Evolutionary conservation across 2,888 invertebrate genomes (phyloP).

Genomic region (Anorthoa munda): DNA sequence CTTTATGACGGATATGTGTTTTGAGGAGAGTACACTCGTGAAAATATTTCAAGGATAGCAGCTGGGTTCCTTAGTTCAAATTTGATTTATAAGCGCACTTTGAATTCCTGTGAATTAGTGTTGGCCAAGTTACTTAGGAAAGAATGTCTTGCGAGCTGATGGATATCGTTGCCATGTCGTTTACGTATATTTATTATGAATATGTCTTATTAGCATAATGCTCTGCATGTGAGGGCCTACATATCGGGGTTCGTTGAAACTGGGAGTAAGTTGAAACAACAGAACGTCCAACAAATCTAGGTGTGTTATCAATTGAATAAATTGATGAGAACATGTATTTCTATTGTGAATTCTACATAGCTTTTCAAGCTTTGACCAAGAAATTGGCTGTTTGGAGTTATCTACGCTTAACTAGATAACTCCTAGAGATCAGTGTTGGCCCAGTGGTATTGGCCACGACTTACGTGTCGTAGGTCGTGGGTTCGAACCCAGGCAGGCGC

Average conservation of each 20-base stretch:
- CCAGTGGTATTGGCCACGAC: too few relatives aligned
- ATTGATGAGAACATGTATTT: too few relatives aligned
- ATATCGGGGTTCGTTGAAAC: background rate
- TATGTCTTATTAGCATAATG: background rate
- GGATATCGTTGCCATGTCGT: conserved; percentile 2
- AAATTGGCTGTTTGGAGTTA: too few relatives aligned
- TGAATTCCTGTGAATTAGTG: conserved; percentile 21
- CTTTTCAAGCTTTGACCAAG: too few relatives aligned
- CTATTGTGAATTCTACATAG: too few relatives aligned
- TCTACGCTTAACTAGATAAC: too few relatives aligned
- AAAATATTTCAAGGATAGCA: conserved; percentile 53
- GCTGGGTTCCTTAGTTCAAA: conserved; percentile 27
- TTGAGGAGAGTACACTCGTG: conserved; percentile 38
- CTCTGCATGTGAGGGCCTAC: background rate
- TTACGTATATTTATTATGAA: background rate
- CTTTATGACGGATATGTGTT: conserved; percentile 51
- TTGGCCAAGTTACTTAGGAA: conserved; percentile 19
- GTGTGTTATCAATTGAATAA: too few relatives aligned
- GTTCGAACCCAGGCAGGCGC: too few relatives aligned
- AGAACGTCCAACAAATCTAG: too few relatives aligned
- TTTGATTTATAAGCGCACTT: conserved; percentile 50
- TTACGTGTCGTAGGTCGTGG: too few relatives aligned
- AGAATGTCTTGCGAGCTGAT: background rate
- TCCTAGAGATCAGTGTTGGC: too few relatives aligned
- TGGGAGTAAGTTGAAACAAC: too few relatives aligned